Evolutionary conservation across 2,888 invertebrate genomes (phyloP).

Genomic region (Scelioninae gen. 2): DNA sequence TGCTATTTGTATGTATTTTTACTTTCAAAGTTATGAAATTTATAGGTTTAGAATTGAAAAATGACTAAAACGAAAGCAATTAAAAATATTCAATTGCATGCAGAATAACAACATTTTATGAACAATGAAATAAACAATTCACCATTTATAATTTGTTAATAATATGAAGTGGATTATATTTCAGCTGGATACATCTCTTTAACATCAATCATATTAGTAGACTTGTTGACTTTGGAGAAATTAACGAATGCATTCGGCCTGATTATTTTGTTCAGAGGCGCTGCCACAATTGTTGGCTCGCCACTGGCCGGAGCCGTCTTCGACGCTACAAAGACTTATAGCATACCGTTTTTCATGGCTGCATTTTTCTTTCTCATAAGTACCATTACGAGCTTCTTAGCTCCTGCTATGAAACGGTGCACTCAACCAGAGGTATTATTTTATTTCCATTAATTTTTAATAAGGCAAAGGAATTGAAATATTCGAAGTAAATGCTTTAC

Average conservation of each 20-base stretch:
- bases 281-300: conserved; percentile 92
- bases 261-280: conserved; percentile 95
- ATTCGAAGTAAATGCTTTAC: no score
- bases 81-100: no score
- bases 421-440: conserved; percentile 70
- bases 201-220: conserved; percentile 97
- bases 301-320: conserved; percentile 92
- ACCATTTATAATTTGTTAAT: not conserved
- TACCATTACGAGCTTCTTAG: conserved; percentile 89
- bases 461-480: no score
- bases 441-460: not conserved
- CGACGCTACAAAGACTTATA: conserved; percentile 90
- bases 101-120: no score
- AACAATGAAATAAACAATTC: no score
- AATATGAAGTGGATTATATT: conserved; percentile 49
- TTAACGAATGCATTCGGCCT: conserved; percentile 98
- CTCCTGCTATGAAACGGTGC: conserved; percentile 83
- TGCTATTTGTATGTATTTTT: conserved; percentile 86
- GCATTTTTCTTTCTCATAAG: conserved; percentile 91
- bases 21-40: no score
- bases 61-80: no score
- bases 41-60: no score
- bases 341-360: conserved; percentile 94
- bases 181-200: conserved; percentile 97
- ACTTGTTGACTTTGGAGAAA: conserved; percentile 95